A percentile compares a stretch with the other conserved stretches of the same genome.
These are phyloP conservation scores for Campoletis raptor DNA, from an alignment of 2,888 invertebrate genomes.

Conservation along the genomic window DNA sequence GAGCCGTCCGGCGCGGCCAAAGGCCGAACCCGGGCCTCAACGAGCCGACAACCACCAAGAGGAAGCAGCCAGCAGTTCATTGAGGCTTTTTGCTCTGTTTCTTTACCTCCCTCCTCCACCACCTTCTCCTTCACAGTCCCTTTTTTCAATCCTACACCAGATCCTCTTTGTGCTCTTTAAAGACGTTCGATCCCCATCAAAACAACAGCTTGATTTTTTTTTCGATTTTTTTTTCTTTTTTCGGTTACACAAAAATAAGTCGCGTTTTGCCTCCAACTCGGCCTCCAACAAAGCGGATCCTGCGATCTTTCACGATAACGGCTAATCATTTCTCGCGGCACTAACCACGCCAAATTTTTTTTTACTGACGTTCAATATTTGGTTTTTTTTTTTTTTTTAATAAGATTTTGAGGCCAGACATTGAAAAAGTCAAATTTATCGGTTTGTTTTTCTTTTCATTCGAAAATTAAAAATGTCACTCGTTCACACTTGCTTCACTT, in stretches of 20 bases:
- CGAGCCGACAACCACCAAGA: conserved; percentile 33
- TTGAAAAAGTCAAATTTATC: not conserved
- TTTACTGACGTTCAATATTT: no score
- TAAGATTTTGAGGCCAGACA: not conserved
- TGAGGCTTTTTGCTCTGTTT: conserved; percentile 42
- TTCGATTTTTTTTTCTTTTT: not conserved
- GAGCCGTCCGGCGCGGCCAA: conserved; percentile 57
- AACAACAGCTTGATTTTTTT: conserved; percentile 19
- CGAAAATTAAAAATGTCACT: not conserved
- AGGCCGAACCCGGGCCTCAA: conserved; percentile 52
- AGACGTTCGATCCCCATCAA: conserved; percentile 36
- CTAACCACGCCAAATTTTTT: not conserved
- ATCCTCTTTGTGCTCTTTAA: conserved; percentile 43
- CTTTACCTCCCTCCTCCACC: not conserved
- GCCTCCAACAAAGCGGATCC: conserved; percentile 1
- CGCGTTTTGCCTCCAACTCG: not conserved
- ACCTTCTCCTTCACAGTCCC: not conserved
- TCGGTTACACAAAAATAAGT: not conserved
- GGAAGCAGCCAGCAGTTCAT: conserved; percentile 37
- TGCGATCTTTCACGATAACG: conserved; percentile 9
- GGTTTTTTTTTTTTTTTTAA: not conserved
- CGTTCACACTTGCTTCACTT: conserved; percentile 2
- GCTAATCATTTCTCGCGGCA: not conserved
- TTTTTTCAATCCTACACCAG: not conserved
- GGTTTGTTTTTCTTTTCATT: not conserved